These are phyloP conservation scores for Drosophila athabasca DNA, from an alignment of 1,140 invertebrate genomes.

Conservation along the genomic window DNA sequence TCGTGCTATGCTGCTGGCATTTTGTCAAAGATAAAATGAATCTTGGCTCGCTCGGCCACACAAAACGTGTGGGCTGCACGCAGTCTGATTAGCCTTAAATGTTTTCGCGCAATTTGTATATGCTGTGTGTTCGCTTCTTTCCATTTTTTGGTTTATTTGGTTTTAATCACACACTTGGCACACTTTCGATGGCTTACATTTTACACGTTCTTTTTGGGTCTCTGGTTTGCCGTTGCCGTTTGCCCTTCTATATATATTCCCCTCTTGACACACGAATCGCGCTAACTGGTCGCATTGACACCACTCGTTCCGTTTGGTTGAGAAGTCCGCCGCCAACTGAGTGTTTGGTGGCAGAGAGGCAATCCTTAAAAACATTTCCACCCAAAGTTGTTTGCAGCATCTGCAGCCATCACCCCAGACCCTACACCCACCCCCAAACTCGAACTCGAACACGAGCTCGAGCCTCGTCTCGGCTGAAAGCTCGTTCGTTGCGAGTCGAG, in stretches of 20 bases:
- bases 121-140: constrained; percentile 1
- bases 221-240: constrained; percentile 3
- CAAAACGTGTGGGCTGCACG: background rate
- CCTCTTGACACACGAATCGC: constrained; percentile 31
- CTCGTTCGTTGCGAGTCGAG: constrained; percentile 46
- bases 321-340: constrained; percentile 73
- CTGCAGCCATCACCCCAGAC: constrained; percentile 20
- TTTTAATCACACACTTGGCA: constrained; percentile 60
- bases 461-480: constrained; percentile 34
- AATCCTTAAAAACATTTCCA: constrained; percentile 75
- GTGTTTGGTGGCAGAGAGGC: constrained; percentile 46
- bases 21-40: constrained; percentile 63
- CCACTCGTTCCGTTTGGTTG: constrained; percentile 70
- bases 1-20: constrained; percentile 52
- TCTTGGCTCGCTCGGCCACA: constrained; percentile 24
- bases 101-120: constrained; percentile 41
- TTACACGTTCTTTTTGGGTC: constrained; percentile 41
- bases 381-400: constrained; percentile 66
- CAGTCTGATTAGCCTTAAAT: constrained; percentile 47
- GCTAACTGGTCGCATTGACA: constrained; percentile 26
- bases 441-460: background rate
- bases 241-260: constrained; percentile 30
- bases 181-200: constrained; percentile 53
- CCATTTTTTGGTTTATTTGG: constrained; percentile 9
- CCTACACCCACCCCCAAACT: background rate